Evolutionary conservation across 2,888 invertebrate genomes (phyloP).

Genomic region (Callyntrura guangdongensis): DNA sequence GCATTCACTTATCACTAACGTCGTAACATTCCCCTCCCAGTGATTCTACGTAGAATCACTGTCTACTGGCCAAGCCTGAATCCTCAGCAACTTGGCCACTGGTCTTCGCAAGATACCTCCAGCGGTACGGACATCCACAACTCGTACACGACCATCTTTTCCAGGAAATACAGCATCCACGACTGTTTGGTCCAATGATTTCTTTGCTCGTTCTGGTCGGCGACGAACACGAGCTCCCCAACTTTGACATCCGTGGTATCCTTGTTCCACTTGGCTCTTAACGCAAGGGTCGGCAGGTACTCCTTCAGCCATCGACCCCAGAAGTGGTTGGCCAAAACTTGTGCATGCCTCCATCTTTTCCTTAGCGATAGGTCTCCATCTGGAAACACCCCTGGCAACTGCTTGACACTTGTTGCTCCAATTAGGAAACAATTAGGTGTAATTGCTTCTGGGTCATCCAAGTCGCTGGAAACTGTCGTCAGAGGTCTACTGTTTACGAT

Average conservation of each 20-base stretch:
- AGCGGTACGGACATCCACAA: constrained; percentile 66
- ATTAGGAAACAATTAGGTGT: constrained; percentile 59
- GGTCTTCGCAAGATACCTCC: constrained; percentile 46
- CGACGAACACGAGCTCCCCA: constrained; percentile 37
- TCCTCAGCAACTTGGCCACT: neutral
- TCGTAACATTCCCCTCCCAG: neutral
- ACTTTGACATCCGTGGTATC: neutral
- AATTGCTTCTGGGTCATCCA: constrained; percentile 12
- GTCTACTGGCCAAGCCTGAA: neutral
- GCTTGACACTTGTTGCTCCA: neutral
- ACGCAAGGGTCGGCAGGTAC: constrained; percentile 8
- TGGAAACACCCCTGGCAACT: neutral
- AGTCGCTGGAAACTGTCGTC: neutral
- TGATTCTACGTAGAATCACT: neutral
- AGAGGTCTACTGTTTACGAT: constrained; percentile 55
- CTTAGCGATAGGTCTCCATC: constrained; percentile 1
- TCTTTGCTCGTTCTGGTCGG: neutral
- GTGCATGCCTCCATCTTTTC: constrained; percentile 45
- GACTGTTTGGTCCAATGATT: constrained; percentile 6
- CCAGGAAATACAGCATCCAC: constrained; percentile 41
- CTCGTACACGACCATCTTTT: constrained; percentile 65
- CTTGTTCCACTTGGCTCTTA: constrained; percentile 4
- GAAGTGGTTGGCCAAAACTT: constrained; percentile 28
- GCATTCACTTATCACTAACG: too few species aligned
- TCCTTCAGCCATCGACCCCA: constrained; percentile 52